Evolutionary conservation across 2,797 vertebrate genomes (phyloP).

Genomic region (Petrocephalus sullivani): DNA sequence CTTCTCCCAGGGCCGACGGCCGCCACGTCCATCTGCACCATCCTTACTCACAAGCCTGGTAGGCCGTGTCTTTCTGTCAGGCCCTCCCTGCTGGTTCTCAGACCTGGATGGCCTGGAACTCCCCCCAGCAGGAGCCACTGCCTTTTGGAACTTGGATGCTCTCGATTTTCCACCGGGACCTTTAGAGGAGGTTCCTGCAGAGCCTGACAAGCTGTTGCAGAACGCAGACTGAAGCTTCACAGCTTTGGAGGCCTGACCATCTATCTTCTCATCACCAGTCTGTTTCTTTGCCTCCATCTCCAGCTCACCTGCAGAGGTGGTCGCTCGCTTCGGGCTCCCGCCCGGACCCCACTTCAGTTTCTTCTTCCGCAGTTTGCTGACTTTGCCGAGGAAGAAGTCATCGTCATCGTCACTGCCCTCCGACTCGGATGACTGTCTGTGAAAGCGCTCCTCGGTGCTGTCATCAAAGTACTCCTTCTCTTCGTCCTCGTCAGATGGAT

Average conservation of each 20-base stretch:
- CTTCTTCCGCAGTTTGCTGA: constrained; percentile 75
- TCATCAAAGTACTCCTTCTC: constrained; percentile 88
- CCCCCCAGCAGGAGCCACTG: constrained; percentile 25
- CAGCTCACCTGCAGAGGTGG: background rate
- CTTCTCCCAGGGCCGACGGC: constrained; percentile 5
- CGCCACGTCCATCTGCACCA: background rate
- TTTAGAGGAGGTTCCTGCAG: constrained; percentile 32
- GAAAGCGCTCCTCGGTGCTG: constrained; percentile 94
- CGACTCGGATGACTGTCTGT: constrained; percentile 78
- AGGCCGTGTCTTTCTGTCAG: constrained; percentile 19
- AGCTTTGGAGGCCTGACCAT: constrained; percentile 45
- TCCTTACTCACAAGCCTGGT: constrained; percentile 19
- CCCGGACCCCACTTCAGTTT: constrained; percentile 41
- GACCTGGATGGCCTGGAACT: constrained; percentile 19
- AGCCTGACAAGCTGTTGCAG: constrained; percentile 67
- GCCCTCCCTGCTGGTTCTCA: constrained; percentile 17
- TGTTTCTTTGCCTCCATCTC: constrained; percentile 25
- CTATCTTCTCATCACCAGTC: constrained; percentile 42
- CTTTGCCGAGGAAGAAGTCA: constrained; percentile 91
- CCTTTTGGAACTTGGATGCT: constrained; percentile 41
- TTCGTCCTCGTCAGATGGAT: constrained; percentile 56
- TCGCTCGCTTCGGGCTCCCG: constrained; percentile 24
- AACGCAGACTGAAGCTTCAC: constrained; percentile 70
- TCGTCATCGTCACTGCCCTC: constrained; percentile 70
- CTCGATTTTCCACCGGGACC: constrained; percentile 29